Conservation (phyloP, 2,888 invertebrate genomes). For the Aplocera efformata region DNA sequence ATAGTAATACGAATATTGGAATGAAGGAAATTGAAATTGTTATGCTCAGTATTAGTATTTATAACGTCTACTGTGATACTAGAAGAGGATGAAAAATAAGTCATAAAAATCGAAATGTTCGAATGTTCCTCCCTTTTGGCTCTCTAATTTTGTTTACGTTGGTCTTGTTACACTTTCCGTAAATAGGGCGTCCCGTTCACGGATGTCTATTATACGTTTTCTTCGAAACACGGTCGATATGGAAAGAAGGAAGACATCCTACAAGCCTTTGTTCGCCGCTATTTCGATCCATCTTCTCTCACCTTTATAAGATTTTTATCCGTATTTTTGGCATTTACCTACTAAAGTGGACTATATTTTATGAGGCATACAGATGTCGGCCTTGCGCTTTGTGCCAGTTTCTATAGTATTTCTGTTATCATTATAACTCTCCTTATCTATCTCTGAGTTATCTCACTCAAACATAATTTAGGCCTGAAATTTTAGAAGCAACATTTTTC, state of each 20-base stretch:
- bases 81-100: no score
- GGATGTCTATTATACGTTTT: constrained; percentile 11
- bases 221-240: not conserved
- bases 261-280: not conserved
- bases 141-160: constrained; percentile 29
- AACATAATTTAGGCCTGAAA: not conserved
- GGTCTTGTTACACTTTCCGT: constrained; percentile 19
- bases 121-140: constrained; percentile 20
- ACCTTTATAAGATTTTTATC: no score
- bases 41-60: no score
- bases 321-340: no score
- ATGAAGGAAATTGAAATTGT: no score
- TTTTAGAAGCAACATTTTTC: no score
- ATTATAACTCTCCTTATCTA: constrained; percentile 6
- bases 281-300: not conserved
- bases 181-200: constrained; percentile 21
- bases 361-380: constrained; percentile 3
- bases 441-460: constrained; percentile 8
- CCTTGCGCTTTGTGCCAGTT: constrained; percentile 6
- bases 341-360: not conserved
- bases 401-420: constrained; percentile 1
- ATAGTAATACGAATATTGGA: no score
- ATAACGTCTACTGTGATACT: no score
- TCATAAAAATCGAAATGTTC: constrained; percentile 27
- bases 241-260: not conserved